Conservation (phyloP, 2,797 vertebrate species). For the Jordanella pulchra region DNA sequence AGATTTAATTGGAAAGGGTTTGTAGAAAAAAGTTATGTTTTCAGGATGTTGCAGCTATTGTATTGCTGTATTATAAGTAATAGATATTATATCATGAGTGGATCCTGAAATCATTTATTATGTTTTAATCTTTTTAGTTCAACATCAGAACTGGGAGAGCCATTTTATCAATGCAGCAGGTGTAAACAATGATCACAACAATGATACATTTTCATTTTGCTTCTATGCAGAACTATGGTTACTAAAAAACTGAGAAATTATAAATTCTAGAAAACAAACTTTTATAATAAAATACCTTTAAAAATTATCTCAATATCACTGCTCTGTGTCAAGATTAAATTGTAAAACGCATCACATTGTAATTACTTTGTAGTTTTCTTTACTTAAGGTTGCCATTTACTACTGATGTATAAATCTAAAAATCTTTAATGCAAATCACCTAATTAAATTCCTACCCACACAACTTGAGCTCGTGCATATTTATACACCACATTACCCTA, state of each 20-base stretch:
- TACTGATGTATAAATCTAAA: background rate
- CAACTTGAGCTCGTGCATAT: constrained; percentile 11
- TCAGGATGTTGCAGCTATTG: too few relatives aligned
- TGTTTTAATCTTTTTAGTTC: too few relatives aligned
- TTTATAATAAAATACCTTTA: background rate
- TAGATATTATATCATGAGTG: too few relatives aligned
- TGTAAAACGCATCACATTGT: background rate
- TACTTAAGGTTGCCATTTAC: background rate
- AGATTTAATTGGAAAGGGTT: too few relatives aligned
- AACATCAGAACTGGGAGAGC: too few relatives aligned
- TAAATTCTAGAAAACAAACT: background rate
- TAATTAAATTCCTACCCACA: constrained; percentile 27
- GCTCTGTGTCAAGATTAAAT: background rate
- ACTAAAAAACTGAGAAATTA: background rate
- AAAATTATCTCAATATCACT: background rate
- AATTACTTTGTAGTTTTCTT: background rate
- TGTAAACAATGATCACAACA: background rate
- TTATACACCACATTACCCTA: constrained; percentile 47
- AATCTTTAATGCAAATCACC: constrained; percentile 3
- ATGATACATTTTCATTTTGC: background rate
- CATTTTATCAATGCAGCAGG: background rate
- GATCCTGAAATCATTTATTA: too few relatives aligned
- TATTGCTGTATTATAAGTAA: too few relatives aligned
- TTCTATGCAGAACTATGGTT: background rate
- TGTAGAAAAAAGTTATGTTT: too few relatives aligned